Conservation (phyloP, 2,113 vertebrate species). For the Cheilinus undulatus region DNA sequence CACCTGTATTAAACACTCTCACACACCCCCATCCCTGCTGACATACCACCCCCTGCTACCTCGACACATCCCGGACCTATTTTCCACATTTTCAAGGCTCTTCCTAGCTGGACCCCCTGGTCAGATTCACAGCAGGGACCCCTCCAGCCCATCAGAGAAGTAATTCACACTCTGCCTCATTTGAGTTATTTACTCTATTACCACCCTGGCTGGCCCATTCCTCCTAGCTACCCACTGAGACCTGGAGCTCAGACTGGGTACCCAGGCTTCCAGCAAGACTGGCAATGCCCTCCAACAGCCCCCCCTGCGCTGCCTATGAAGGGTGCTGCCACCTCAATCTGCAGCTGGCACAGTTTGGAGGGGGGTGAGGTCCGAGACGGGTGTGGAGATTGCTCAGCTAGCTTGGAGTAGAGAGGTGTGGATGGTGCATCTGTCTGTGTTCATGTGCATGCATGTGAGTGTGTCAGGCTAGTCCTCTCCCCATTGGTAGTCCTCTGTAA, state of each 20-base stretch:
- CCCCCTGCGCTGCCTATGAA: conserved; percentile 35
- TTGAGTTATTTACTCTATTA: conserved; percentile 85
- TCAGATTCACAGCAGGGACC: conserved; percentile 74
- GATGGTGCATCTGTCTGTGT: conserved; percentile 32
- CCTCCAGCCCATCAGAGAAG: conserved; percentile 80
- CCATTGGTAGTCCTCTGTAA: conserved; percentile 68
- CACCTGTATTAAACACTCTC: conserved; percentile 79
- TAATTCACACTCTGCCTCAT: conserved; percentile 84
- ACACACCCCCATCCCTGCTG: conserved; percentile 64
- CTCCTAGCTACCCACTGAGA: conserved; percentile 77
- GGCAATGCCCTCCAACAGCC: conserved; percentile 63
- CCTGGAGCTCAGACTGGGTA: conserved; percentile 61
- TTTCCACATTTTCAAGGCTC: conserved; percentile 64
- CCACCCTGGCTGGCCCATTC: conserved; percentile 72
- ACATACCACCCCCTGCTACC: conserved; percentile 59
- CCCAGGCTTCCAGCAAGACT: conserved; percentile 58
- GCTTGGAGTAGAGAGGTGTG: conserved; percentile 67
- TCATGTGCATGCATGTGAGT: conserved; percentile 45
- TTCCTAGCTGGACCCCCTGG: conserved; percentile 74
- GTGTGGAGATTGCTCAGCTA: conserved; percentile 66
- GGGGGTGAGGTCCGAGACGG: conserved; percentile 57
- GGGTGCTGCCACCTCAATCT: conserved; percentile 72
- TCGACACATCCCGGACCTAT: conserved; percentile 63
- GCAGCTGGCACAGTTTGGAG: conserved; percentile 72
- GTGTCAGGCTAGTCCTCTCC: conserved; percentile 56